These are phyloP conservation scores for Crypturellus undulatus DNA, from an alignment of 2,113 vertebrate genomes.

Conservation along the genomic window DNA sequence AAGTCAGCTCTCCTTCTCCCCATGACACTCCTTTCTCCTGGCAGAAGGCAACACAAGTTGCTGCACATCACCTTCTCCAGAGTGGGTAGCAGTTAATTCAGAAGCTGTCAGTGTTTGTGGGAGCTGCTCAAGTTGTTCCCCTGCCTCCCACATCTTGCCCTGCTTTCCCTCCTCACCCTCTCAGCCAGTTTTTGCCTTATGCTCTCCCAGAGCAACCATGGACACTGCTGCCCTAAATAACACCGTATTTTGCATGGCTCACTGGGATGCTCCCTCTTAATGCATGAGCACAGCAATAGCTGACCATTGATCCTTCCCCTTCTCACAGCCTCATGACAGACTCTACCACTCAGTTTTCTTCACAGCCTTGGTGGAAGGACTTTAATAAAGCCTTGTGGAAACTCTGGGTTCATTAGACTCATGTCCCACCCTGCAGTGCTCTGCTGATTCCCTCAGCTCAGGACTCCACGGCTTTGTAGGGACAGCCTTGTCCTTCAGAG, in stretches of 20 bases:
- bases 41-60: neutral
- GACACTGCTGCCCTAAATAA: neutral
- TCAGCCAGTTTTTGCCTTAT: neutral
- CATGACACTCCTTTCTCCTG: neutral
- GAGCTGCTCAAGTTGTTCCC: neutral
- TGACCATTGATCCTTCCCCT: neutral
- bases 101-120: neutral
- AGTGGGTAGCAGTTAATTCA: neutral
- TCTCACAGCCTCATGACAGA: neutral
- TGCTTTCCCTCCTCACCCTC: neutral
- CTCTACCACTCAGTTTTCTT: neutral
- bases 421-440: neutral
- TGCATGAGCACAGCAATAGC: neutral
- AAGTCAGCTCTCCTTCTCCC: too few relatives aligned
- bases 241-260: neutral
- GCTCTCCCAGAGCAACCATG: neutral
- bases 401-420: conserved; percentile 6
- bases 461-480: neutral
- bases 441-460: neutral
- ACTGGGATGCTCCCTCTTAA: neutral
- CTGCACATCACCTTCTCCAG: neutral
- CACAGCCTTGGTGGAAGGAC: conserved; percentile 14
- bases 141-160: neutral
- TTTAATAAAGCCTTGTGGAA: conserved; percentile 35
- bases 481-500: fast-evolving